Percentiles rank a stretch among this genome's conserved stretches.
phyloP scores from a whole-genome alignment of 2,797 vertebrate species.

The Syncerus caffer region DNA sequence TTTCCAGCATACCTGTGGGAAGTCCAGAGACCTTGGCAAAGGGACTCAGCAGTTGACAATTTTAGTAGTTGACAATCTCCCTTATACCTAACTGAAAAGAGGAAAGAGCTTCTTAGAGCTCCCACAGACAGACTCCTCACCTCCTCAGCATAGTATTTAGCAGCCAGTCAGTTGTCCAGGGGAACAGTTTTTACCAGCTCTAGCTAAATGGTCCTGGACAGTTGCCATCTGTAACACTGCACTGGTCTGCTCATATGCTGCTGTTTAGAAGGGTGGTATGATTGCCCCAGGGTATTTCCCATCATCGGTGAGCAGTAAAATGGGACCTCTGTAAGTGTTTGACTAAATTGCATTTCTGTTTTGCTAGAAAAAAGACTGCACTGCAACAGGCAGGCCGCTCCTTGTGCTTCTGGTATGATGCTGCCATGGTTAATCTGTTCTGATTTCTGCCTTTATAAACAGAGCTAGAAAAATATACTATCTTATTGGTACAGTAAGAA shows the following conservation, averaged over 20 bases:
- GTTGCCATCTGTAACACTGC: slow-evolving; percentile 4
- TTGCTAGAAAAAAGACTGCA: slow-evolving; percentile 47
- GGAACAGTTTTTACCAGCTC: slow-evolving; percentile 29
- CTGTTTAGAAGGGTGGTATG: slow-evolving; percentile 30
- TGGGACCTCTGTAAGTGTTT: slow-evolving; percentile 59
- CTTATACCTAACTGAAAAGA: slow-evolving; percentile 3
- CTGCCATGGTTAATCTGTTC: slow-evolving; percentile 63
- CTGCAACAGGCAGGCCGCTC: slow-evolving; percentile 48
- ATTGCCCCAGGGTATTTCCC: slow-evolving; percentile 32
- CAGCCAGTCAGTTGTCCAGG: slow-evolving; percentile 17
- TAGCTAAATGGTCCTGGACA: slow-evolving; percentile 6
- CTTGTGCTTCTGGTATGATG: slow-evolving; percentile 26
- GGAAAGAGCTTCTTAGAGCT: neutral
- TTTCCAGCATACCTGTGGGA: slow-evolving; percentile 37
- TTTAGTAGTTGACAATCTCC: neutral
- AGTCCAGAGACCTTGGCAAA: slow-evolving; percentile 28
- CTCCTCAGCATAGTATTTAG: neutral
- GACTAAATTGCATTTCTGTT: slow-evolving; percentile 61
- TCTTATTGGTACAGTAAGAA: slow-evolving; percentile 40
- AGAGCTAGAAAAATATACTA: slow-evolving; percentile 70
- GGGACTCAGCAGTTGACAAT: neutral
- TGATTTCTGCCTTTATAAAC: slow-evolving; percentile 66
- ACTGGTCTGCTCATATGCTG: neutral
- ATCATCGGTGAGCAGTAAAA: slow-evolving; percentile 41
- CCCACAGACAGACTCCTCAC: neutral